Base-by-base conservation (phyloP, 1,140 invertebrate genomes). In the Lineus longissimus region DNA sequence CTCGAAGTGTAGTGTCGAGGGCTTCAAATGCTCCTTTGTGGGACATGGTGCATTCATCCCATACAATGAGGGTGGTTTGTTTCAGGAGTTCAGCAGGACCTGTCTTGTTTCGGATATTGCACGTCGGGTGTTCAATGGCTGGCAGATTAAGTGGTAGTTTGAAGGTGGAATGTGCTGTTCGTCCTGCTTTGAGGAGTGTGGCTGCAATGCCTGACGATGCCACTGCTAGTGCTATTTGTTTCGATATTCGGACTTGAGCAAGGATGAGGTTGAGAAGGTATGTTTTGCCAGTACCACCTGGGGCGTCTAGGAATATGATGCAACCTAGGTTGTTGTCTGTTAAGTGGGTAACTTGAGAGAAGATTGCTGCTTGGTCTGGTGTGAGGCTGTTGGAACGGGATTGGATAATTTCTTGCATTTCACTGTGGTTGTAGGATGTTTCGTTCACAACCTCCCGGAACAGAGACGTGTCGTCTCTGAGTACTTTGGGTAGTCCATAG, bases 161-260 rank as follows among this genome's bases (percentile, higher is more conserved):
- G 15, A 60, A 60, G 25, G 59, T 31, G 7, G 59, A 84, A 79
- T 33, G 25, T 60, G 36, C 40, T 43, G 40, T 43, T 19, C 40
- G 11, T 13, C 40, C 40, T 11, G 11, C 40, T 43, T 43, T 43
- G 11, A 43, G 19, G 11, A 43, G 40, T 84, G n/a, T n/a, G n/a
- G n/a, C n/a, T n/a, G n/a, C n/a, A n/a, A n/a, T n/a, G n/a, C n/a
- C n/a, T n/a, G n/a, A 43, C 40, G 40, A 43, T 13, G 40, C 40
- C 19, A 43, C 40, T 13, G 40, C 40, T 43, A 85, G 51, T 31
- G 80, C 77, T 61, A 80, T 43, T 43, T 43, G 11, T 11, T 19
- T 19, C 11, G 11, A 13, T 11, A 43, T 11, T 11, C 40, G 40
- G 11, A 43, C 11, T 43, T 43, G 11, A 13, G 40, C 40, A 43